Percentiles rank a stretch among this genome's conserved stretches.
Conservation (phyloP, 1,140 invertebrate genomes). For the Hetaerina americana region DNA sequence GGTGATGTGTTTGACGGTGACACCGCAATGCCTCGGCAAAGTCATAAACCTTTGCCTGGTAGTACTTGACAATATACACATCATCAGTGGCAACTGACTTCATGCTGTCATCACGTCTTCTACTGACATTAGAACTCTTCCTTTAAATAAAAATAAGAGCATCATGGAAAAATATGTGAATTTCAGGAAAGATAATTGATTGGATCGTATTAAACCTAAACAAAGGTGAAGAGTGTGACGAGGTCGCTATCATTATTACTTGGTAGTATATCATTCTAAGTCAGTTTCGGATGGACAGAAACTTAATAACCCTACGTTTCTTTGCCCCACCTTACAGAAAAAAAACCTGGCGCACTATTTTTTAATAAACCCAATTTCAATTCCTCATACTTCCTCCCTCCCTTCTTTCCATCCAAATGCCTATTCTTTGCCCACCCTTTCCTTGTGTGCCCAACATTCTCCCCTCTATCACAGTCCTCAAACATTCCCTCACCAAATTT, state of each 20-base stretch:
- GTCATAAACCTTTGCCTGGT: slow-evolving; percentile 44
- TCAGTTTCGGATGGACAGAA: not conserved
- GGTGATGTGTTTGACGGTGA: slow-evolving; percentile 62
- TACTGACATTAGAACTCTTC: slow-evolving; percentile 3
- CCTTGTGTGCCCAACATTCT: no score
- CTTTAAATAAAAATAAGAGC: not conserved
- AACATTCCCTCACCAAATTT: no score
- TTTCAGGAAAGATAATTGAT: not conserved
- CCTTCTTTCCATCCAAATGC: no score
- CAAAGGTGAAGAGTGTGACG: not conserved
- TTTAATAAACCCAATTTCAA: no score
- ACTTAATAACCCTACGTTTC: not conserved
- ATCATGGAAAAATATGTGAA: not conserved
- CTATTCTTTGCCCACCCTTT: no score
- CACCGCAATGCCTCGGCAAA: slow-evolving; percentile 56
- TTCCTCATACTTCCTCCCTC: no score
- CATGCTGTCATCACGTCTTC: slow-evolving; percentile 34
- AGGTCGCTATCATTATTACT: not conserved
- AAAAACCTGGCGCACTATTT: no score
- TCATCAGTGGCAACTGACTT: slow-evolving; percentile 45
- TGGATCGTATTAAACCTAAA: not conserved
- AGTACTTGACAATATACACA: slow-evolving; percentile 47
- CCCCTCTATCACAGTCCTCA: no score
- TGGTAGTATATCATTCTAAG: not conserved
- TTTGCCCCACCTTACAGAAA: no score